A percentile compares a stretch with the other conserved stretches of the same genome.
phyloP scores from a whole-genome alignment of 2,113 vertebrate species.

The Geococcyx californianus region DNA sequence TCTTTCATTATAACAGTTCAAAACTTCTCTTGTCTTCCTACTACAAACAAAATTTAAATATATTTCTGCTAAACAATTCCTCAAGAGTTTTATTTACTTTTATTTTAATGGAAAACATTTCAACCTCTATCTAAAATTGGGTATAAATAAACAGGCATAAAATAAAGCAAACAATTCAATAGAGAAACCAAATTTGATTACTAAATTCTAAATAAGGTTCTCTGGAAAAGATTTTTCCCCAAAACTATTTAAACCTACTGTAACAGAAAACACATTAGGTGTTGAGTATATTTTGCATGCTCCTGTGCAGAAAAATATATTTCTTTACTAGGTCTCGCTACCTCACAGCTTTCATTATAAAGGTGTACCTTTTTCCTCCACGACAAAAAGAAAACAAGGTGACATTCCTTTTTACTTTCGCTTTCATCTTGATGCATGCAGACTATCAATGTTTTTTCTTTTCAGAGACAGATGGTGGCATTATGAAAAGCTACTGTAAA shows the following conservation, averaged over 20 bases:
- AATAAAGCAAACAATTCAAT: not conserved
- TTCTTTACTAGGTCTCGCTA: not conserved
- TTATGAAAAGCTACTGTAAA: not conserved
- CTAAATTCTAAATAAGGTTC: not conserved
- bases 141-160: not conserved
- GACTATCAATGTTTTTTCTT: not conserved
- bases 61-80: not conserved
- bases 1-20: not conserved
- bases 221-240: not conserved
- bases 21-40: not conserved
- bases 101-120: not conserved
- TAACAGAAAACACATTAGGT: not conserved
- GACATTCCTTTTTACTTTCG: not conserved
- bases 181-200: not conserved
- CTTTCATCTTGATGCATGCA: not conserved
- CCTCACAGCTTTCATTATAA: not conserved
- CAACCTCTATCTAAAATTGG: not conserved
- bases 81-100: not conserved
- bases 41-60: not conserved
- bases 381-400: not conserved
- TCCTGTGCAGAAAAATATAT: rapidly evolving
- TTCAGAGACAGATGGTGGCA: not conserved
- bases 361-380: not conserved
- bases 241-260: not conserved
- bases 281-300: not conserved